Conservation (phyloP, 2,797 vertebrate species). For the Gallinago nigripennis region DNA sequence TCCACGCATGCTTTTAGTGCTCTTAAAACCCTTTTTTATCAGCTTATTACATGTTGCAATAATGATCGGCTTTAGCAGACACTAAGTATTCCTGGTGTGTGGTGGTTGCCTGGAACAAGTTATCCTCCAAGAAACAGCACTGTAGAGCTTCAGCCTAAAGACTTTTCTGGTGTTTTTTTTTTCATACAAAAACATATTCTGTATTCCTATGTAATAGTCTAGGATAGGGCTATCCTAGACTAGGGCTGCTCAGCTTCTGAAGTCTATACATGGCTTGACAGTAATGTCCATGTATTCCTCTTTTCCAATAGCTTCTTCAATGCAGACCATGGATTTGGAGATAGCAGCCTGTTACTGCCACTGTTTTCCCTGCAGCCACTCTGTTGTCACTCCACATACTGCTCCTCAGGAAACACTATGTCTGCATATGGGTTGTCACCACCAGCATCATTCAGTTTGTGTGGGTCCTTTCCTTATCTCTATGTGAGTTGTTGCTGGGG, state of each 20-base stretch:
- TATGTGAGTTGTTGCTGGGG: background rate
- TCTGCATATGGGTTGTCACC: background rate
- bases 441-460: background rate
- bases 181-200: background rate
- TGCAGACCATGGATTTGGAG: background rate
- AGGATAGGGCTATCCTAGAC: background rate
- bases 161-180: background rate
- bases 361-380: background rate
- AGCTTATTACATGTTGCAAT: background rate
- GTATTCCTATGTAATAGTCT: background rate
- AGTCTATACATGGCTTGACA: background rate
- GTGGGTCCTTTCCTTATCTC: background rate
- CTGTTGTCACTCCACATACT: background rate
- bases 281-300: background rate
- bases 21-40: background rate
- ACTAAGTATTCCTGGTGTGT: background rate
- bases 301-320: background rate
- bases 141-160: background rate
- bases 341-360: background rate
- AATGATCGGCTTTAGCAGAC: background rate
- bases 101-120: background rate
- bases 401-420: background rate
- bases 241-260: background rate
- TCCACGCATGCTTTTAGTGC: accelerated
- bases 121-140: background rate